These are phyloP conservation scores for Peucedramus taeniatus DNA, from an alignment of 2,113 vertebrate genomes.

Conservation along the genomic window DNA sequence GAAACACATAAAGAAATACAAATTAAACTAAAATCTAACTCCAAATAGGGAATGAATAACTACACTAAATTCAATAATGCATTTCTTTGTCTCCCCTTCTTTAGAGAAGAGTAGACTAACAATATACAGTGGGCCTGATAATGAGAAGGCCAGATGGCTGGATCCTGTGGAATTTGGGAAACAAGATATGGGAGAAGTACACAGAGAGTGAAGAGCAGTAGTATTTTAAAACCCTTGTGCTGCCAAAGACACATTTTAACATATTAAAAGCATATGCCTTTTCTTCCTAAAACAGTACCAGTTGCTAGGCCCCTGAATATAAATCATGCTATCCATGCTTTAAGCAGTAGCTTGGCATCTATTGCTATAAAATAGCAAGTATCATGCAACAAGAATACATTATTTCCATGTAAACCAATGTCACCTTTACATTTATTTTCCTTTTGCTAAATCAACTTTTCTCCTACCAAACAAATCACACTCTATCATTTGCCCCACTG, in stretches of 20 bases:
- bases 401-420: background rate
- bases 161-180: constrained; percentile 4
- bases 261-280: constrained; percentile 27
- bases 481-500: background rate
- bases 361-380: background rate
- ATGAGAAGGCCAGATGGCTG: constrained; percentile 22
- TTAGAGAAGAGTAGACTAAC: background rate
- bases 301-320: background rate
- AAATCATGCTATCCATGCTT: background rate
- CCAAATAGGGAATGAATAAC: background rate
- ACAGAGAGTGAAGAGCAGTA: background rate
- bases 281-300: background rate
- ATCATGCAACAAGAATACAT: background rate
- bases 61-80: background rate
- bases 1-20: background rate
- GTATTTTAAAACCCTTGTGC: background rate
- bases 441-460: background rate
- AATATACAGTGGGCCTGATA: background rate
- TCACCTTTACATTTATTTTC: background rate
- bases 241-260: background rate
- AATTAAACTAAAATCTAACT: background rate
- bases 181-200: background rate
- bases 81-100: background rate
- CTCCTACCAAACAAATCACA: background rate
- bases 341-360: background rate